Base-by-base conservation (phyloP, 64 coral and sea anemone genomes). In the Astreopora myriophthalma region DNA sequence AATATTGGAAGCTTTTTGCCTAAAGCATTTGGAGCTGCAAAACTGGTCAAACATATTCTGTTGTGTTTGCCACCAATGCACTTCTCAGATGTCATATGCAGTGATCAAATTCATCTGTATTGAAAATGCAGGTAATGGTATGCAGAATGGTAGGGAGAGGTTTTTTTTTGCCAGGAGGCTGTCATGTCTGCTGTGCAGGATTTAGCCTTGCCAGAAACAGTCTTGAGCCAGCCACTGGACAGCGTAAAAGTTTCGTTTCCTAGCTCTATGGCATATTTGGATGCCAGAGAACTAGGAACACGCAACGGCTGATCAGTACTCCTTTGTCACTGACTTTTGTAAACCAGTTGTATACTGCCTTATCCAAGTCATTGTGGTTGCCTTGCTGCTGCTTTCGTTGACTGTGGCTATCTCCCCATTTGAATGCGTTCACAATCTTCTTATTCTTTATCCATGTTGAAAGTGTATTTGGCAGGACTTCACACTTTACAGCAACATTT, bases 81-180 rank as follows among this genome's bases (percentile, higher is more conserved):
- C 39, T 78, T 78, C 74, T 78, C 73, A 76, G 73, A 76, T 32
- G 34, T 76, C 25, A 76, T 13, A 32, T 35, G 73, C 3, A 76
- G 73, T 31, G 33, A 76, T 42, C 89, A 74, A 91, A 91, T 68
- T 91, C 77, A 74, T 73, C 77, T 51, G 89, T 28, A 80, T 91
- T 73, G 89, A 73, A 91, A 71, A 91, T 82, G 75, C 62, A 71
- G 28, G 12, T 62, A 22, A n/a, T 83, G 71, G 13, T 91, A 69
- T 82, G 62, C 13, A 83, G 76, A 38, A 83, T 34, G 35, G 33
- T 79, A 63, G 74, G 73, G 48, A 79, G 87, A 62, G 73, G n/a
- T 78, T 62, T 40, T 61, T 61, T 91, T 76, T 91, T 84, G 46
- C 89, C 89, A 91, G 69, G 89, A 91, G 5, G 89, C 89, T 52